Conservation (phyloP, 2,797 vertebrate genomes). For the Oreortyx pictus region DNA sequence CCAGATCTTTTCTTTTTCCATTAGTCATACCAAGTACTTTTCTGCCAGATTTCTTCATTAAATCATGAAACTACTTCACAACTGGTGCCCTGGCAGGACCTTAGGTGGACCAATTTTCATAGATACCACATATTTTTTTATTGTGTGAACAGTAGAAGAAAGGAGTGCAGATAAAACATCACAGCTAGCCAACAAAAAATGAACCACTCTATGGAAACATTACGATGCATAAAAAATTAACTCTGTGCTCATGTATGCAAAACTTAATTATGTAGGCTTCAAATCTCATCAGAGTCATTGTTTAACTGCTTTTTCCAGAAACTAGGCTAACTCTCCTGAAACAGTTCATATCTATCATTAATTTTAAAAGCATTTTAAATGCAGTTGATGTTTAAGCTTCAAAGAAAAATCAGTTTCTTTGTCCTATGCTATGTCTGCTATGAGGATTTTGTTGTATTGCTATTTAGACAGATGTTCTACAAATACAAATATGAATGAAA, state of each 20-base stretch:
- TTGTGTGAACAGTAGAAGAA: neutral
- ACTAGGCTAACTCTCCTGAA: neutral
- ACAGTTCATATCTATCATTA: neutral
- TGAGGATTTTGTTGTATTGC: neutral
- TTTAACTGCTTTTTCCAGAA: constrained; percentile 35
- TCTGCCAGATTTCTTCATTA: neutral
- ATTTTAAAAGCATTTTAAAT: constrained; percentile 31
- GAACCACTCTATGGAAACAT: neutral
- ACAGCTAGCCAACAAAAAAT: neutral
- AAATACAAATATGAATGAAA: neutral
- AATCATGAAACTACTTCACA: neutral
- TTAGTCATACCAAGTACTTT: neutral
- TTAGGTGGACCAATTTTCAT: neutral
- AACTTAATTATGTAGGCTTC: constrained; percentile 25
- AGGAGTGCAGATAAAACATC: neutral
- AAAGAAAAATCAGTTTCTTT: neutral
- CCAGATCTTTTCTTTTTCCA: neutral
- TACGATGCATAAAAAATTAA: constrained; percentile 39
- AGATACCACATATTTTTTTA: neutral
- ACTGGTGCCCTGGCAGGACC: neutral
- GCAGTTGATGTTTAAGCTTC: neutral
- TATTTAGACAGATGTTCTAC: neutral
- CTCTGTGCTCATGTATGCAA: neutral
- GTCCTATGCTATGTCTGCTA: neutral
- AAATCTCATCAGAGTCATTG: constrained; percentile 32